phyloP scores from a whole-genome alignment of 2,888 invertebrate genomes.

The Meandrusa payeni region DNA sequence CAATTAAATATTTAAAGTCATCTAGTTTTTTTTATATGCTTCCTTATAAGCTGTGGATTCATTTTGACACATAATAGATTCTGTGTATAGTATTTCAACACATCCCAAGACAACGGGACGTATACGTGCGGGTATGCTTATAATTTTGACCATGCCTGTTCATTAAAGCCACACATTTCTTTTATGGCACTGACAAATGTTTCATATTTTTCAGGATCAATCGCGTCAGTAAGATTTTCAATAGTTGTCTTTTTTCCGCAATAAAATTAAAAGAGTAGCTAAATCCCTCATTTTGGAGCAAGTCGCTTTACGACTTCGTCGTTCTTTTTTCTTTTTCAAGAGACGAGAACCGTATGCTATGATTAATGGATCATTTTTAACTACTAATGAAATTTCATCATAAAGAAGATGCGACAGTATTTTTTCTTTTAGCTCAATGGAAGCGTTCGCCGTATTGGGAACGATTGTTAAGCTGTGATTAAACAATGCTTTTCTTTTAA shows the following conservation, averaged over 20 bases:
- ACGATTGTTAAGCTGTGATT: not conserved
- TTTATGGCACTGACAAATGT: slow-evolving; percentile 23
- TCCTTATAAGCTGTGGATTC: slow-evolving; percentile 18
- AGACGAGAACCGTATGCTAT: slow-evolving; percentile 1
- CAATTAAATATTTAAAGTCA: slow-evolving; percentile 23
- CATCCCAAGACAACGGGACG: slow-evolving; percentile 11
- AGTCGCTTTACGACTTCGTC: slow-evolving; percentile 17
- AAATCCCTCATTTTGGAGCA: slow-evolving; percentile 28
- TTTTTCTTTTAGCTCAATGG: slow-evolving; percentile 14
- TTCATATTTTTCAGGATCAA: slow-evolving; percentile 24
- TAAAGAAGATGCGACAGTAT: slow-evolving; percentile 21
- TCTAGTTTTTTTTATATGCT: slow-evolving; percentile 20
- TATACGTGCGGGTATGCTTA: slow-evolving; percentile 24
- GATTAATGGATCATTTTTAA: slow-evolving; percentile 22
- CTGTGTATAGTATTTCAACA: slow-evolving; percentile 22
- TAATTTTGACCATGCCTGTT: slow-evolving; percentile 23
- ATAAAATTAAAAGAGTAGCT: slow-evolving; percentile 20
- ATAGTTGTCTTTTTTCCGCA: slow-evolving; percentile 18
- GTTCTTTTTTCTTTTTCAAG: not conserved
- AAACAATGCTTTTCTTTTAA: slow-evolving; percentile 1
- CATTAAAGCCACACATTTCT: slow-evolving; percentile 27
- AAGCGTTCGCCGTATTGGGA: slow-evolving; percentile 2
- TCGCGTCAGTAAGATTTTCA: slow-evolving; percentile 17
- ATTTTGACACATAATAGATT: slow-evolving; percentile 9
- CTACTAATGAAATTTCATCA: slow-evolving; percentile 21